Percentiles rank a stretch among this genome's conserved stretches.
These are phyloP conservation scores for Holacanthus passer DNA, from an alignment of 2,113 vertebrate species.

Conservation along the genomic window DNA sequence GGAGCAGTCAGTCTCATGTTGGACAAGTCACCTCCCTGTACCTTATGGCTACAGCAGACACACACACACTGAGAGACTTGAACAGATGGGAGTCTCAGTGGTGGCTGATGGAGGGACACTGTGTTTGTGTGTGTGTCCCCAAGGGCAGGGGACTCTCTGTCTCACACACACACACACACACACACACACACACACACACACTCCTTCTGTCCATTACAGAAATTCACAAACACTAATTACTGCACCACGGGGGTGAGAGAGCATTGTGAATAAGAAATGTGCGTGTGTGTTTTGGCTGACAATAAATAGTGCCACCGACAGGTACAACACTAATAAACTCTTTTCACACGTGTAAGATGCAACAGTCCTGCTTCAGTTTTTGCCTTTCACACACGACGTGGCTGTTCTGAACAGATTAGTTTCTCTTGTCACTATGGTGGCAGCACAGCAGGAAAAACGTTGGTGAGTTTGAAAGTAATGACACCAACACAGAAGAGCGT, in stretches of 20 bases:
- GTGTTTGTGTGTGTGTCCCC: conserved; percentile 54
- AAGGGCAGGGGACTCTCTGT: conserved; percentile 25
- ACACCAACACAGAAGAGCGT: conserved; percentile 1
- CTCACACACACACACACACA: neutral
- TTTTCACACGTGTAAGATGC: conserved; percentile 14
- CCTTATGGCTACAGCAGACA: conserved; percentile 44
- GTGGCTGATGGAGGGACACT: conserved; percentile 43
- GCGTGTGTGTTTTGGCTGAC: conserved; percentile 18
- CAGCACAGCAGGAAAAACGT: conserved; percentile 24
- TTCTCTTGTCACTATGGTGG: conserved; percentile 9
- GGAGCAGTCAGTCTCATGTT: conserved; percentile 50
- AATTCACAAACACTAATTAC: conserved; percentile 68
- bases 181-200: conserved; percentile 16
- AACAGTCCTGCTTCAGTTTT: conserved; percentile 3
- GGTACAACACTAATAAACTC: conserved; percentile 3
- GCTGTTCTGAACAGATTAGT: conserved; percentile 8
- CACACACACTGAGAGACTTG: conserved; percentile 28
- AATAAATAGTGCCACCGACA: conserved; percentile 2
- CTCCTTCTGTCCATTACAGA: conserved; percentile 48
- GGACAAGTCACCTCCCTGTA: conserved; percentile 54
- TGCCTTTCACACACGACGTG: conserved; percentile 38
- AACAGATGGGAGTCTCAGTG: conserved; percentile 65
- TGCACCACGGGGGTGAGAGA: conserved; percentile 54
- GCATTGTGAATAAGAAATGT: conserved; percentile 2
- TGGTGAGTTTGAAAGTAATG: conserved; percentile 27